A percentile compares a stretch with the other conserved stretches of the same genome.
Conservation (phyloP, 2,797 vertebrate genomes). For the Anas bahamensis region DNA sequence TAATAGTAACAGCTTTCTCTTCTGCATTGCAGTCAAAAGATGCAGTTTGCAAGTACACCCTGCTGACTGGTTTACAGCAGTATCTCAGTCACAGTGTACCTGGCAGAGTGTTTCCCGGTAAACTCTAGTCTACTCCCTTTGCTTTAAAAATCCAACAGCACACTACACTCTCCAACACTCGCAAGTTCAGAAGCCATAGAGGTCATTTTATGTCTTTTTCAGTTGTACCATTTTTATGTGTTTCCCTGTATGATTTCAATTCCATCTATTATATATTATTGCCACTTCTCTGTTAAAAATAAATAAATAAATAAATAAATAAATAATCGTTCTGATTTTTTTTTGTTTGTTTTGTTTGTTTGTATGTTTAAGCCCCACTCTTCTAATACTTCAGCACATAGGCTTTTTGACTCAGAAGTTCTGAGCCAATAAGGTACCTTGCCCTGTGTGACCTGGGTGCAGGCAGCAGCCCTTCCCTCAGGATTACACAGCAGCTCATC, state of each 20-base stretch:
- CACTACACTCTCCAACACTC: not conserved
- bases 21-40: slow-evolving; percentile 15
- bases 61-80: not conserved
- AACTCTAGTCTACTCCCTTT: not conserved
- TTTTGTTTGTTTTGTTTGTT: not conserved
- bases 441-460: not conserved
- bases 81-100: not conserved
- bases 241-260: not conserved
- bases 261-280: not conserved
- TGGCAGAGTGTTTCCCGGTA: not conserved
- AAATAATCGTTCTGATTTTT: too few species aligned
- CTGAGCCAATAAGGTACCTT: not conserved
- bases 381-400: not conserved
- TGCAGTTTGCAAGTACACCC: not conserved
- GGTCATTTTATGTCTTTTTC: not conserved
- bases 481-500: not conserved
- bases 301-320: too few species aligned
- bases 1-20: not conserved
- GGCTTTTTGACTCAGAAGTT: not conserved
- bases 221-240: not conserved
- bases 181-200: not conserved
- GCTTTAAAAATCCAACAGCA: not conserved
- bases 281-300: too few species aligned
- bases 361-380: not conserved
- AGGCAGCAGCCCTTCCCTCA: not conserved